Percentiles rank a stretch among this genome's conserved stretches.
Evolutionary conservation across 2,888 invertebrate species (phyloP).

Genomic region (Timema cristinae): DNA sequence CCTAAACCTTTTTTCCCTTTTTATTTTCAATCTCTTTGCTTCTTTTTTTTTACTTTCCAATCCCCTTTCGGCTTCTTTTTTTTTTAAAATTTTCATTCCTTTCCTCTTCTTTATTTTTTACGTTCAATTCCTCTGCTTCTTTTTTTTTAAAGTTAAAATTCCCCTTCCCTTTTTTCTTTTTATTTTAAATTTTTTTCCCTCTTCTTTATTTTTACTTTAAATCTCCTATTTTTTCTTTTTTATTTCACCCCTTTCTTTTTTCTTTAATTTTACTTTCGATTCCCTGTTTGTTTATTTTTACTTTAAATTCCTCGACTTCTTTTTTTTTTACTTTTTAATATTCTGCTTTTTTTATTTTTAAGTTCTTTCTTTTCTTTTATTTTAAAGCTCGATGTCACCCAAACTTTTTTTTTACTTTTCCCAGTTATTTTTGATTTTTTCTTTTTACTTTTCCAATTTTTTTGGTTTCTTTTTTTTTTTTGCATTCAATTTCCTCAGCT

Average conservation of each 20-base stretch:
- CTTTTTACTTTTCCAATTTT: not conserved
- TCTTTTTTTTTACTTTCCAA: not conserved
- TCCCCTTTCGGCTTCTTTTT: not conserved
- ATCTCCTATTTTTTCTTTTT: not conserved
- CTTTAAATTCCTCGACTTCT: not conserved
- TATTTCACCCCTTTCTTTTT: not conserved
- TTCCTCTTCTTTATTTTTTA: not conserved
- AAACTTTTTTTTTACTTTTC: not conserved
- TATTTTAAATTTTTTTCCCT: not conserved
- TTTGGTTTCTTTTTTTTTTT: not conserved
- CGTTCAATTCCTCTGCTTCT: not conserved
- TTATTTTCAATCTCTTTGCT: not conserved
- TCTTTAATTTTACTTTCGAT: not conserved
- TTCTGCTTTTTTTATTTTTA: not conserved
- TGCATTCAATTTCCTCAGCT: constrained; percentile 3
- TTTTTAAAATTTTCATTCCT: not conserved
- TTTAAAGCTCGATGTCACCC: not conserved
- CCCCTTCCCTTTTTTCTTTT: not conserved
- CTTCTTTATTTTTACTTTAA: too few relatives aligned
- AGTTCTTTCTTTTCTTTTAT: not conserved
- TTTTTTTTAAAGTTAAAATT: not conserved
- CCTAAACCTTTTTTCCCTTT: too few relatives aligned
- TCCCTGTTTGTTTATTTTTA: not conserved
- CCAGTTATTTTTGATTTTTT: not conserved
- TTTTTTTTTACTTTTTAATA: not conserved